phyloP scores from a whole-genome alignment of 2,113 vertebrate genomes.

The Amphiprion ocellaris region DNA sequence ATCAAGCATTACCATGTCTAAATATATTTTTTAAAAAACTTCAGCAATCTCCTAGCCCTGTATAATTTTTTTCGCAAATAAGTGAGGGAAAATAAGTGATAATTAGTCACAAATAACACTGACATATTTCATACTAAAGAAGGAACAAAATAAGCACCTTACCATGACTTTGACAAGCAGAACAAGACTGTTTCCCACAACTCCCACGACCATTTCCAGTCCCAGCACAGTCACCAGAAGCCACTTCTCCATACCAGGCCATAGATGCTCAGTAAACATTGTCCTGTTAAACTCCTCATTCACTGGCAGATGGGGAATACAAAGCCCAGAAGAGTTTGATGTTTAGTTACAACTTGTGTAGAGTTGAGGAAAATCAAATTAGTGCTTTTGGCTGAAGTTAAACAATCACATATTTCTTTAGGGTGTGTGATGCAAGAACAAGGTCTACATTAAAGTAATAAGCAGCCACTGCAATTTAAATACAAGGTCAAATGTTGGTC shows the following conservation, averaged over 20 bases:
- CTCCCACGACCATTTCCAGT: constrained; percentile 76
- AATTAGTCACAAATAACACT: neutral
- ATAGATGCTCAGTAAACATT: constrained; percentile 17
- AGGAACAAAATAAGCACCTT: neutral
- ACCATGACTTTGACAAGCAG: constrained; percentile 81
- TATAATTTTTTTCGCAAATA: no score
- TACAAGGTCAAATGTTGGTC: no score
- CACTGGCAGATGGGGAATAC: constrained; percentile 61
- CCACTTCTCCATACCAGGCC: constrained; percentile 69
- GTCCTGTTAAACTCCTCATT: constrained; percentile 63
- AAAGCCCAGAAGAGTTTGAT: neutral
- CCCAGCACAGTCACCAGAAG: constrained; percentile 74
- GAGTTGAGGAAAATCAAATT: no score
- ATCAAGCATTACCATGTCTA: no score
- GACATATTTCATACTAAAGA: neutral
- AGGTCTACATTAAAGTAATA: no score
- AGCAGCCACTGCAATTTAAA: no score
- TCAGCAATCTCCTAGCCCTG: no score
- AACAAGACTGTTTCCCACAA: constrained; percentile 78
- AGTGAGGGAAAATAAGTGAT: neutral
- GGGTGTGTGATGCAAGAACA: no score
- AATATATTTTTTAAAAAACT: no score
- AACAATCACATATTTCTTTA: neutral
- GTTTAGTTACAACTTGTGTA: no score
- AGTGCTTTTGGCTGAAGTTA: no score